A percentile compares a stretch with the other conserved stretches of the same genome.
phyloP scores from a whole-genome alignment of 2,888 invertebrate genomes.

The Smittia sp. region DNA sequence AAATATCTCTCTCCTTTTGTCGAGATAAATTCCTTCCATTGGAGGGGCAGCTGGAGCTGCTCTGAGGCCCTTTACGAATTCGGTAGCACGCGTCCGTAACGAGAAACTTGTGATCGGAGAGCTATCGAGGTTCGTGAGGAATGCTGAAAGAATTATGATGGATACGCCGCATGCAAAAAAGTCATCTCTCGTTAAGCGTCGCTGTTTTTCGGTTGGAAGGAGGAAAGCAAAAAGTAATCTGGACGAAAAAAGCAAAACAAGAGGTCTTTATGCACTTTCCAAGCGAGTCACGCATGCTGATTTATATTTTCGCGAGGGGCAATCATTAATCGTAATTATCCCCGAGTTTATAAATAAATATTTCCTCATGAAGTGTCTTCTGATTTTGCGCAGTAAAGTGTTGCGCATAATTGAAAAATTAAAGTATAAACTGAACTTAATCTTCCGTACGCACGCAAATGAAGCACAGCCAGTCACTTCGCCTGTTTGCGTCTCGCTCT shows the following conservation, averaged over 20 bases:
- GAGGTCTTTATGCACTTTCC: not conserved
- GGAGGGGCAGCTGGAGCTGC: constrained; percentile 23
- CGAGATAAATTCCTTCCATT: not conserved
- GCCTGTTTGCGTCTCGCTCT: not conserved
- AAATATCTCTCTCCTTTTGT: constrained; percentile 23
- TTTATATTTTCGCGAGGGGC: constrained; percentile 18
- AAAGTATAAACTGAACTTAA: constrained; percentile 1
- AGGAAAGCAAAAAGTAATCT: constrained; percentile 19
- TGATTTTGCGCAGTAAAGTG: not conserved
- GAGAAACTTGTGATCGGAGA: not conserved
- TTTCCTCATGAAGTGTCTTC: not conserved
- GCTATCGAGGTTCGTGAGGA: not conserved
- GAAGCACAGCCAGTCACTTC: not conserved
- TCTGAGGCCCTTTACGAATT: constrained; percentile 34
- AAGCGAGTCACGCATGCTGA: constrained; percentile 19
- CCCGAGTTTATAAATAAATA: not conserved
- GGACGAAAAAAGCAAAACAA: not conserved
- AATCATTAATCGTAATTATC: constrained; percentile 28
- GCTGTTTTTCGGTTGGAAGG: not conserved
- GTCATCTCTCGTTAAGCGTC: not conserved
- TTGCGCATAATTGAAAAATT: constrained; percentile 28
- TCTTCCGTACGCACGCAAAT: constrained; percentile 1
- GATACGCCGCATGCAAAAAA: not conserved
- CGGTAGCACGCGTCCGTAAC: constrained; percentile 39
- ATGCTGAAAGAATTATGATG: constrained; percentile 2